These are phyloP conservation scores for Rhombomys opimus DNA, from an alignment of 2,113 vertebrate genomes.

Conservation along the genomic window DNA sequence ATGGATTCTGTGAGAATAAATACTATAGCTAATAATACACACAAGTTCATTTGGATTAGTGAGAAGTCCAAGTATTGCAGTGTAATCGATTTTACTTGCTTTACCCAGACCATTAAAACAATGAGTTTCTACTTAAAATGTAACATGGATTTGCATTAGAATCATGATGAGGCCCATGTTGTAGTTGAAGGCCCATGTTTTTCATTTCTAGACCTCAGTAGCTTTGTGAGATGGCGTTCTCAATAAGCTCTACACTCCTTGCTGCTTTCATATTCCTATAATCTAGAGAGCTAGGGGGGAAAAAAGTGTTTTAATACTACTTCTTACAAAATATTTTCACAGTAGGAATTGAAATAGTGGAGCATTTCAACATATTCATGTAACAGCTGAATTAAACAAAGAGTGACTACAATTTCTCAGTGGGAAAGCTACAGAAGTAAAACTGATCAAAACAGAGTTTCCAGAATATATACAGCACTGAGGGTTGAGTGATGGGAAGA, in stretches of 20 bases:
- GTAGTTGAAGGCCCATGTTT: neutral
- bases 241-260: neutral
- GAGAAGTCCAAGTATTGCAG: slow-evolving; percentile 18
- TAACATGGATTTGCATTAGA: slow-evolving; percentile 5
- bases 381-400: slow-evolving; percentile 76
- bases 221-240: neutral
- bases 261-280: slow-evolving; percentile 20
- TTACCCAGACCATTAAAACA: slow-evolving; percentile 16
- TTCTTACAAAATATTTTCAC: slow-evolving; percentile 77
- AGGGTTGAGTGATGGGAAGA: slow-evolving; percentile 10
- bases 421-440: slow-evolving; percentile 51
- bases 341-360: slow-evolving; percentile 69
- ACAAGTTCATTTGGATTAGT: neutral
- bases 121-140: slow-evolving; percentile 52
- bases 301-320: slow-evolving; percentile 52
- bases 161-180: neutral
- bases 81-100: slow-evolving; percentile 2
- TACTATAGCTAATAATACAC: slow-evolving; percentile 3
- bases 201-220: neutral
- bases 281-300: neutral
- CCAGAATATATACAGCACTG: neutral
- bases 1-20: neutral
- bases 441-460: slow-evolving; percentile 65
- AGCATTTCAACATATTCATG: slow-evolving; percentile 73
- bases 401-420: slow-evolving; percentile 62